Percentiles rank a stretch among this genome's conserved stretches.
Evolutionary conservation across 2,888 invertebrate species (phyloP).

Genomic region (Tenthredo scrophulariae): DNA sequence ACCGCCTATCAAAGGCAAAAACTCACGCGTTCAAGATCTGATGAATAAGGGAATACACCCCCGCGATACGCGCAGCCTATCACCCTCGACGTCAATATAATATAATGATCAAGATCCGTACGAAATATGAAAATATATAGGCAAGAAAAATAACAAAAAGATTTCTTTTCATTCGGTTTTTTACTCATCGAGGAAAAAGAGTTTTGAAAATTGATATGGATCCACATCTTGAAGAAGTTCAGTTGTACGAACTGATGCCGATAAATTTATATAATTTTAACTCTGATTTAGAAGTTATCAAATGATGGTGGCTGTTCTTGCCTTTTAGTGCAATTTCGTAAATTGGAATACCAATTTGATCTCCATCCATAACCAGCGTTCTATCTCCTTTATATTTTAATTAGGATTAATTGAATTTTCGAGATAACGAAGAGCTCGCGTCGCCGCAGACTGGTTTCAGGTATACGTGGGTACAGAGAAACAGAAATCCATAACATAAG

Average conservation of each 20-base stretch:
- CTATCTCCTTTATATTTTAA: slow-evolving; percentile 38
- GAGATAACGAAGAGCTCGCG: slow-evolving; percentile 35
- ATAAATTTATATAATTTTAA: not conserved
- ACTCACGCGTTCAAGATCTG: slow-evolving; percentile 31
- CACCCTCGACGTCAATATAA: not conserved
- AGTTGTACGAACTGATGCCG: not conserved
- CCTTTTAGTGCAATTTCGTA: not conserved
- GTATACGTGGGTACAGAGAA: not conserved
- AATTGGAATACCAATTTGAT: slow-evolving; percentile 22
- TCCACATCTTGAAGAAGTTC: not conserved
- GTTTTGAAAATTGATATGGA: not conserved
- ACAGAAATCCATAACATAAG: slow-evolving; percentile 41
- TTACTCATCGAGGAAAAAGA: not conserved
- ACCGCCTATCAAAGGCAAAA: slow-evolving; percentile 35
- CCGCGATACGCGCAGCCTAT: slow-evolving; percentile 22
- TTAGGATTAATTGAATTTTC: slow-evolving; percentile 43
- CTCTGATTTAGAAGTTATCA: not conserved
- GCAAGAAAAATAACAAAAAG: not conserved
- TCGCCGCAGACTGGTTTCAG: not conserved
- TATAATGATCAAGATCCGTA: not conserved
- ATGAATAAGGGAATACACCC: slow-evolving; percentile 44
- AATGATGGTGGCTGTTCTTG: not conserved
- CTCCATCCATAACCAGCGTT: not conserved
- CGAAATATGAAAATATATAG: not conserved
- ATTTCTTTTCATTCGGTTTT: not conserved